Base-by-base conservation (phyloP, 2,888 invertebrate genomes). In the Cyaniris semiargus region DNA sequence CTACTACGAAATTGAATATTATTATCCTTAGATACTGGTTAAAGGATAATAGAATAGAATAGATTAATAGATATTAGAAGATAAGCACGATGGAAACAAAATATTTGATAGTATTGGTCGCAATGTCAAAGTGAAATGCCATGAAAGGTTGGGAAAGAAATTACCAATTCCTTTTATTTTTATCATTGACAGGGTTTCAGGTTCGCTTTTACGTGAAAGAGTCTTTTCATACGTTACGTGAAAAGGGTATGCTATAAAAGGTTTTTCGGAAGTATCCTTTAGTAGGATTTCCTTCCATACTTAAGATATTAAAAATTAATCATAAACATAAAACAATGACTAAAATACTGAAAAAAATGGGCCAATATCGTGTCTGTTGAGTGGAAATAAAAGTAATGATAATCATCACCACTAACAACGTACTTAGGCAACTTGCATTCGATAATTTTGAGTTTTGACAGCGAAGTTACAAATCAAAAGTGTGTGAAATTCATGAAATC, bases 91-190 rank as follows among this genome's bases (percentile, higher is more conserved):
- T 8, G 1, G 34, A 7, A 34, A 34, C 34, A 34, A 34, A 34
- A 34, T 8, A 7, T 34, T 34, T 1, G 8, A 34, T 34, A 34
- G 34, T 66, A 23, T 15, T 21, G 5, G 15, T 66, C 15, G 60
- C 1, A 13, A 5, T 27, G 66, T 10, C 23, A 10, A 56, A 6
- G 3, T 66, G 27, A 6, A 31, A 66, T 5, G 27, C 15, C 1
- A 18, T 66, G 66, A 66, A 66, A 66, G 27, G 66, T 66, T 31
- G 27, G 66, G 6, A 31, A 4, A 66, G 66, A 31, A 66, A 66
- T 66, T 31, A 27, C 27, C 66, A 31, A 66, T 66, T 66, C 7
- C 66, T 66, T 66, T 66, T 66, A 66, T 66, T 66, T 66, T 31
- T 15, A 23, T 21, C 27, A 27, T 31, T 18, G 18, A 66, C 15